Evolutionary conservation across 2,113 vertebrate species (phyloP).

Genomic region (Morphnarchus princeps): DNA sequence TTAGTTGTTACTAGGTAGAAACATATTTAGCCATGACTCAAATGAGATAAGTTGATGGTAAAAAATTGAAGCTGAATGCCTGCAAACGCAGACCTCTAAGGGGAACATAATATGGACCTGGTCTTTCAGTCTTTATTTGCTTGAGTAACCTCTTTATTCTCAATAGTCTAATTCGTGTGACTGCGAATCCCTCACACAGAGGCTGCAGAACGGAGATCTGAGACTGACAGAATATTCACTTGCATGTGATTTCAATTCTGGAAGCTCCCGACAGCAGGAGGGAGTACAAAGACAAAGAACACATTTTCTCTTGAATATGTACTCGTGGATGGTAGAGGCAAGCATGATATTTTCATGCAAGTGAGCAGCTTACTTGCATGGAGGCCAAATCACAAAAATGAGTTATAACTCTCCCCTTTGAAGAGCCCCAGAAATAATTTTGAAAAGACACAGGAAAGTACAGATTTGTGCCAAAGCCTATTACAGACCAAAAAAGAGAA

Average conservation of each 20-base stretch:
- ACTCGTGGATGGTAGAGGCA: neutral
- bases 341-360: neutral
- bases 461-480: neutral
- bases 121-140: neutral
- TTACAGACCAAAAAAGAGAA: conserved; percentile 11
- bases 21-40: neutral
- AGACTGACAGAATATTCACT: neutral
- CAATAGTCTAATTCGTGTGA: neutral
- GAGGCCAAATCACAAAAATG: neutral
- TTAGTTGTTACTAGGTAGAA: neutral
- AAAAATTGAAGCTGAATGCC: neutral
- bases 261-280: neutral
- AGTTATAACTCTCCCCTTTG: neutral
- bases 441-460: neutral
- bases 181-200: neutral
- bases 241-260: neutral
- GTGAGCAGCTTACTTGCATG: neutral
- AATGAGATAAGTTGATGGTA: neutral
- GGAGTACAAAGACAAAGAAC: neutral
- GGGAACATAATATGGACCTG: neutral
- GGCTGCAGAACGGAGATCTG: neutral
- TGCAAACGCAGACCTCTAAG: neutral
- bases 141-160: neutral
- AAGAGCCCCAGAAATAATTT: neutral
- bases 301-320: neutral